Percentiles rank a stretch among this genome's conserved stretches.
Evolutionary conservation across 2,888 invertebrate species (phyloP).

Genomic region (Bhutanitis thaidina): DNA sequence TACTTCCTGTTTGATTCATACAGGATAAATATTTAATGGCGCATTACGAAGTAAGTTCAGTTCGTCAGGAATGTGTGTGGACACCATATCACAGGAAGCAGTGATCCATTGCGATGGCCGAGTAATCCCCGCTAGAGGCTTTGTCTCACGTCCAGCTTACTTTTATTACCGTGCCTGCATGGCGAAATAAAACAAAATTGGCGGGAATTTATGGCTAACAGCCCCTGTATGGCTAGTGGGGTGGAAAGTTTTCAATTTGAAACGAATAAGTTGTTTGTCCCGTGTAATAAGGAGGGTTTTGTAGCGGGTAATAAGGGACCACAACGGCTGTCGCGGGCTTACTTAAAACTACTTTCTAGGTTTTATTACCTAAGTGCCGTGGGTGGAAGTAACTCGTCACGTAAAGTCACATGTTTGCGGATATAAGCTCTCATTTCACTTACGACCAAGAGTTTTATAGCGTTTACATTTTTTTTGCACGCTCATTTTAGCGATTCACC

Average conservation of each 20-base stretch:
- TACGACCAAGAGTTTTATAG: slow-evolving; percentile 17
- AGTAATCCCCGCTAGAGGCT: slow-evolving; percentile 73
- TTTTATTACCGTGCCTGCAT: slow-evolving; percentile 79
- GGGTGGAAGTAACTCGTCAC: slow-evolving; percentile 49
- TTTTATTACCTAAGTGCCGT: slow-evolving; percentile 73
- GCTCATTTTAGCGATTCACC: too few relatives aligned
- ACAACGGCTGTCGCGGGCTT: slow-evolving; percentile 71
- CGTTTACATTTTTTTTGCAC: slow-evolving; percentile 1
- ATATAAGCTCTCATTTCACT: slow-evolving; percentile 22
- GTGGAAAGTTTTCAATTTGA: slow-evolving; percentile 80
- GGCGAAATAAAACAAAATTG: slow-evolving; percentile 79
- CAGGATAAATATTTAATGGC: too few relatives aligned
- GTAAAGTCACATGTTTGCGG: slow-evolving; percentile 30
- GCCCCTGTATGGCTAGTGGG: slow-evolving; percentile 72
- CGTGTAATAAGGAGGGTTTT: slow-evolving; percentile 75
- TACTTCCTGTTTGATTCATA: too few relatives aligned
- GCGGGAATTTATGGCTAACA: slow-evolving; percentile 76
- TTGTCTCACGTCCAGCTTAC: slow-evolving; percentile 79
- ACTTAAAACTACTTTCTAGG: slow-evolving; percentile 76
- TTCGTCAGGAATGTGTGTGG: slow-evolving; percentile 67
- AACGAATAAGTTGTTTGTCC: slow-evolving; percentile 79
- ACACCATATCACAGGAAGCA: slow-evolving; percentile 66
- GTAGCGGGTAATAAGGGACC: slow-evolving; percentile 67
- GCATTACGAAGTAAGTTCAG: slow-evolving; percentile 15
- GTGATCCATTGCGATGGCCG: slow-evolving; percentile 73